A percentile compares a stretch with the other conserved stretches of the same genome.
Evolutionary conservation across 2,797 vertebrate genomes (phyloP).

Genomic region (Nyctibius grandis): DNA sequence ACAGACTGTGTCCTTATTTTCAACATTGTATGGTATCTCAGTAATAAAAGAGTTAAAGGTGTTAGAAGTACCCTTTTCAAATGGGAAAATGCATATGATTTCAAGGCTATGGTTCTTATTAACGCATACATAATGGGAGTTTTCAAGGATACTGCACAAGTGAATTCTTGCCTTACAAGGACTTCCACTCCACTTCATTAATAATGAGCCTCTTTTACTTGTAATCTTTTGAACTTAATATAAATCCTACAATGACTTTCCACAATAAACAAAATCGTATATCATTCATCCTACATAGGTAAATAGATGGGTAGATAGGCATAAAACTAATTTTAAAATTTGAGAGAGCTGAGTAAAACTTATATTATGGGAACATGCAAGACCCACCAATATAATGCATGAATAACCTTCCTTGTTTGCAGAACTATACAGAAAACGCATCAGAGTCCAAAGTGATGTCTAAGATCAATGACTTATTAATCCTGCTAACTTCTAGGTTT

Average conservation of each 20-base stretch:
- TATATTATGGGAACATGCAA: neutral
- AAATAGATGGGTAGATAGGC: neutral
- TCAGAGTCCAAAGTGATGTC: neutral
- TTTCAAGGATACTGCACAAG: conserved; percentile 4
- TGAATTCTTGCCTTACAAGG: neutral
- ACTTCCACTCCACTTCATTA: neutral
- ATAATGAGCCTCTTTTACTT: neutral
- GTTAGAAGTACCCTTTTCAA: conserved; percentile 21
- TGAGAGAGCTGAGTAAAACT: neutral
- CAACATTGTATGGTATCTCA: neutral
- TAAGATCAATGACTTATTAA: neutral
- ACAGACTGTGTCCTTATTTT: neutral
- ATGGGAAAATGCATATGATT: neutral
- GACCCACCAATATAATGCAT: neutral
- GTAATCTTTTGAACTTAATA: neutral
- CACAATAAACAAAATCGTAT: neutral
- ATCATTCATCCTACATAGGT: neutral
- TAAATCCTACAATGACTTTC: neutral
- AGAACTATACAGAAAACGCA: neutral
- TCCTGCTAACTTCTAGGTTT: neutral
- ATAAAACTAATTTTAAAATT: neutral
- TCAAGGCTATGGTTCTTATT: conserved; percentile 9
- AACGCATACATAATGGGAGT: neutral
- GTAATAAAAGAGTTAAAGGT: conserved; percentile 1
- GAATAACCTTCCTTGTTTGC: neutral